Evolutionary conservation across 2,113 vertebrate species (phyloP).

Genomic region (Hippocampus abdominalis): DNA sequence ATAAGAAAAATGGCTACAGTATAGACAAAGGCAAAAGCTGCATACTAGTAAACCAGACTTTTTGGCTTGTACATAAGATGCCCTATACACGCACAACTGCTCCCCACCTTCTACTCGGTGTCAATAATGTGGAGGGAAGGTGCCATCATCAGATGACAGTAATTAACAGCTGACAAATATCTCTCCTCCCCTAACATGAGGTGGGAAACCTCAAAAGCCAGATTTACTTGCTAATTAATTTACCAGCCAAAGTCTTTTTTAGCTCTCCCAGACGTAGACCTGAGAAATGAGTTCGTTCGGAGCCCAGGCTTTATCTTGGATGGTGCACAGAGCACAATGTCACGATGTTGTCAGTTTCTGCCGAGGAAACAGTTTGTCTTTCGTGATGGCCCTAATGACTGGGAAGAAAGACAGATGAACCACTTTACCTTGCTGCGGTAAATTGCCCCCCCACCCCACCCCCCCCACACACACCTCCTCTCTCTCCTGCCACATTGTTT

Average conservation of each 20-base stretch:
- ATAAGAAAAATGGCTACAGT: not conserved
- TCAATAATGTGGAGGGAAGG: slow-evolving; percentile 80
- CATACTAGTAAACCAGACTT: slow-evolving; percentile 34
- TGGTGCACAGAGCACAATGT: not conserved
- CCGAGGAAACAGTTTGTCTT: not conserved
- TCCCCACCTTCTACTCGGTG: slow-evolving; percentile 36
- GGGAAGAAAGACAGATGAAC: not conserved
- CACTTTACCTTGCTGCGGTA: not conserved
- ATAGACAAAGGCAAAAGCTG: not conserved
- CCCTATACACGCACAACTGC: slow-evolving; percentile 58
- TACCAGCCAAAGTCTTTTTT: slow-evolving; percentile 80
- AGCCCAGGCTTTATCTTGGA: slow-evolving; percentile 71
- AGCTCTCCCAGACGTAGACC: slow-evolving; percentile 56
- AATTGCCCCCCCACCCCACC: not conserved
- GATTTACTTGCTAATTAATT: slow-evolving; percentile 88
- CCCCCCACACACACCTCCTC: not conserved
- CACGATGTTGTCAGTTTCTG: not conserved
- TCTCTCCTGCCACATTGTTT: slow-evolving; percentile 31
- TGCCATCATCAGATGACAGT: slow-evolving; percentile 87
- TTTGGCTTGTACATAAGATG: slow-evolving; percentile 67
- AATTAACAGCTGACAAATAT: slow-evolving; percentile 98
- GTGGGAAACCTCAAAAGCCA: slow-evolving; percentile 88
- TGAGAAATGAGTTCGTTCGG: slow-evolving; percentile 79
- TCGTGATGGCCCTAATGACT: not conserved
- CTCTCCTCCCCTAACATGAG: slow-evolving; percentile 86